phyloP scores from a whole-genome alignment of 2,797 vertebrate genomes.

The Myotis vivesi region DNA sequence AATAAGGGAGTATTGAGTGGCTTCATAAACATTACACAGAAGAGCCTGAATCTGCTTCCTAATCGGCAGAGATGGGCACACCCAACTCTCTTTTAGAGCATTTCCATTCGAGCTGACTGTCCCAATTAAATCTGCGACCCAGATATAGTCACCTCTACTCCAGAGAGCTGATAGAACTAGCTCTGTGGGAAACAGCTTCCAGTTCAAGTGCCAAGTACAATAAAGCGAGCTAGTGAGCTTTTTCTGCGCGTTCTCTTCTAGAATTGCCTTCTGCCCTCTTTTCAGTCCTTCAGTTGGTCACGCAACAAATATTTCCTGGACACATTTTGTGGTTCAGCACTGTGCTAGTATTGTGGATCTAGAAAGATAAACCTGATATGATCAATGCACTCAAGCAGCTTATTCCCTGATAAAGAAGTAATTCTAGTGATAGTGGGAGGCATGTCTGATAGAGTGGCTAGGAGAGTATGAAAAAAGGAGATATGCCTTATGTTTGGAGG shows the following conservation, averaged over 20 bases:
- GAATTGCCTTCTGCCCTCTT: neutral
- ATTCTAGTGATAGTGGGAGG: neutral
- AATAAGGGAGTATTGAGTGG: neutral
- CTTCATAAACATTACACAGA: neutral
- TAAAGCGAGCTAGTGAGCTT: neutral
- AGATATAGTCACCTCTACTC: slow-evolving; percentile 10
- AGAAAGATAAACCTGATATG: neutral
- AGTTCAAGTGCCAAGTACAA: neutral
- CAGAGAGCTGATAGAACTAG: slow-evolving; percentile 4
- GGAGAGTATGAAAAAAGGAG: neutral
- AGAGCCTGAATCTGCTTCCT: neutral
- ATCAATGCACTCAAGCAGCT: neutral
- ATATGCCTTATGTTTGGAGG: neutral
- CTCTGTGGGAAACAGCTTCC: slow-evolving; percentile 27
- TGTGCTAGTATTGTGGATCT: neutral
- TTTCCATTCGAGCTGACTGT: neutral
- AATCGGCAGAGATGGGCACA: neutral
- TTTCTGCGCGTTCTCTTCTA: neutral
- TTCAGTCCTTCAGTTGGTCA: neutral
- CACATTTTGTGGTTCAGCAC: neutral
- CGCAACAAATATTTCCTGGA: neutral
- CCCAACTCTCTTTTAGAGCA: neutral
- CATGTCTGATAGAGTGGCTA: neutral
- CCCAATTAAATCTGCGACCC: slow-evolving; percentile 30
- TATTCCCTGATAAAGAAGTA: neutral